A percentile compares a stretch with the other conserved stretches of the same genome.
phyloP scores from a whole-genome alignment of 1,140 invertebrate species.

The Scaptomyza graminum region DNA sequence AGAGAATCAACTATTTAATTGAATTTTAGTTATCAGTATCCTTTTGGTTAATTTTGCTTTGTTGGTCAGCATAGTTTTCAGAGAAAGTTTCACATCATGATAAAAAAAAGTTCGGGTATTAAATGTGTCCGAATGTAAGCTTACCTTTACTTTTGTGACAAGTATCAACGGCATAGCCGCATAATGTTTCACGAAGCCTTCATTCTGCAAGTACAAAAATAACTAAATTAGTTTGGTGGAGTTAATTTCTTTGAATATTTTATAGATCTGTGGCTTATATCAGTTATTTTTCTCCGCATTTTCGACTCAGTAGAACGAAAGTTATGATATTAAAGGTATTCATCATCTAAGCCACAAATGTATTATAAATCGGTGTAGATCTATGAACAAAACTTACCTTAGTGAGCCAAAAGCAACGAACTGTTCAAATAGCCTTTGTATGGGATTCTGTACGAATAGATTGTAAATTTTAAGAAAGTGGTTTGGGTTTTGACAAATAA shows the following conservation, averaged over 20 bases:
- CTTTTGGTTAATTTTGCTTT: constrained; percentile 61
- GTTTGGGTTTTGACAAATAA: neutral
- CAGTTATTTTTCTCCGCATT: constrained; percentile 68
- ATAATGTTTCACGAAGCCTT: neutral
- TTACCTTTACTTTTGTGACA: constrained; percentile 1
- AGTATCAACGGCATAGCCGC: neutral
- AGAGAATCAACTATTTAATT: neutral
- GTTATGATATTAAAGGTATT: constrained; percentile 71
- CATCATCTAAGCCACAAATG: constrained; percentile 50
- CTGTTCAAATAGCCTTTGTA: no score
- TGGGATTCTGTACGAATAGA: neutral
- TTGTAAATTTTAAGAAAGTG: neutral
- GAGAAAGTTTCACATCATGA: constrained; percentile 51
- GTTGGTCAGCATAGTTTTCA: constrained; percentile 58
- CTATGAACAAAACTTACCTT: constrained; percentile 27
- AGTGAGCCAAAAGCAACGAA: neutral
- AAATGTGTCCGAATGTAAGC: neutral
- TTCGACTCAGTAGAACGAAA: constrained; percentile 78
- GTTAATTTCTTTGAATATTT: neutral
- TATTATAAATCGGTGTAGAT: neutral
- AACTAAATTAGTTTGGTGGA: neutral
- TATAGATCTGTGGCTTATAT: constrained; percentile 4
- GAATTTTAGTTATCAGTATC: constrained; percentile 48
- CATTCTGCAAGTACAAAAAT: constrained; percentile 12
- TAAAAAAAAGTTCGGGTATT: neutral